phyloP scores from a whole-genome alignment of 2,888 invertebrate genomes.

The Coenonympha arcania region DNA sequence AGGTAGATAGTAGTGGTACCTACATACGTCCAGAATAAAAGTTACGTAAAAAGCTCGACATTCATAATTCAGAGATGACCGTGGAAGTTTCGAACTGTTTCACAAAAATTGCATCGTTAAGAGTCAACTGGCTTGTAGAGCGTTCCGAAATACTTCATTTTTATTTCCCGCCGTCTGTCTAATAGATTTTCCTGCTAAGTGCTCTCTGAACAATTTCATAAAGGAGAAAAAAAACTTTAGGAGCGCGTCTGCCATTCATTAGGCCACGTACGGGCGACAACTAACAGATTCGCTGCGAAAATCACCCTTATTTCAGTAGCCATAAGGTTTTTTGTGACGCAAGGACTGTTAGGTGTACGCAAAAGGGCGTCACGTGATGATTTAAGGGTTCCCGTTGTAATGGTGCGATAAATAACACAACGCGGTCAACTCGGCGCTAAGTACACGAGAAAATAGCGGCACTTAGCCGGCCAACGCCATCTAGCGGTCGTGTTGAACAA shows the following conservation, averaged over 20 bases:
- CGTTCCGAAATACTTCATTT: constrained; percentile 34
- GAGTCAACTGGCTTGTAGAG: constrained; percentile 24
- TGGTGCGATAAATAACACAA: constrained; percentile 74
- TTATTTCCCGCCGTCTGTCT: constrained; percentile 43
- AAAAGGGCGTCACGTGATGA: constrained; percentile 70
- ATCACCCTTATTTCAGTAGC: constrained; percentile 3
- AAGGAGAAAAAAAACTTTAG: constrained; percentile 58
- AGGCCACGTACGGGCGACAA: constrained; percentile 35
- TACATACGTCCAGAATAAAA: not conserved
- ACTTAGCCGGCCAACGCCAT: constrained; percentile 59
- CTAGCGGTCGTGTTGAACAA: constrained; percentile 45
- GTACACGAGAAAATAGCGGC: constrained; percentile 59
- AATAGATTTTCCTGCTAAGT: constrained; percentile 68
- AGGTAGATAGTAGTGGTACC: not conserved
- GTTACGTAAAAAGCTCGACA: not conserved
- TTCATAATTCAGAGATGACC: constrained; percentile 4
- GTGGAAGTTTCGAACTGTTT: constrained; percentile 19
- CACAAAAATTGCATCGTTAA: constrained; percentile 23
- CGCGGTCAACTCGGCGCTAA: constrained; percentile 57
- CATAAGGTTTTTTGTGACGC: constrained; percentile 13
- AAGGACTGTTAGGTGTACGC: constrained; percentile 44
- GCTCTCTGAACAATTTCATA: constrained; percentile 64
- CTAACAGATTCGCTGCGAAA: constrained; percentile 23
- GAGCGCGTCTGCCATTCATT: constrained; percentile 65
- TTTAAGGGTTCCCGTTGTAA: constrained; percentile 69